phyloP scores from a whole-genome alignment of 2,888 invertebrate genomes.

The Eumacrocentrus americanus region DNA sequence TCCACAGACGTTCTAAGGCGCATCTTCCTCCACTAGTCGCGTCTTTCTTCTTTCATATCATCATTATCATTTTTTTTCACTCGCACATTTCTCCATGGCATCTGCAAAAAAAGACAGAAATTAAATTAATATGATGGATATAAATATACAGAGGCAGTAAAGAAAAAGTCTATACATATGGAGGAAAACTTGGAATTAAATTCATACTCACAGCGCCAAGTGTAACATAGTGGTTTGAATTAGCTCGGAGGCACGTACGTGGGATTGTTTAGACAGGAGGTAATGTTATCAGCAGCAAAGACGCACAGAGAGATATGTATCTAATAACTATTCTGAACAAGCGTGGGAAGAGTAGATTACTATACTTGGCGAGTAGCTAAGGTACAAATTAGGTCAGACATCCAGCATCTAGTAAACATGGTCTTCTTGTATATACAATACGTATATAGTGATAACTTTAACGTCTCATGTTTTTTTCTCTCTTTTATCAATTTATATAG shows the following conservation, averaged over 20 bases:
- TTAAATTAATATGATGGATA: too few species aligned
- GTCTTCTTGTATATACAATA: neutral
- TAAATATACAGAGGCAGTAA: too few species aligned
- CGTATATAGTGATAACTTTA: neutral
- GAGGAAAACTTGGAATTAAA: conserved; percentile 33
- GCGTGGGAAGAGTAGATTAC: too few species aligned
- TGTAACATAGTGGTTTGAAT: conserved; percentile 18
- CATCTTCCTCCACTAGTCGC: neutral
- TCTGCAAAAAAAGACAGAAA: too few species aligned
- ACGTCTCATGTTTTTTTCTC: neutral
- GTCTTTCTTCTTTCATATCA: neutral
- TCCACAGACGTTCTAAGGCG: conserved; percentile 1
- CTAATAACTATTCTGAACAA: neutral
- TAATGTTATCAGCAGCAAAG: neutral
- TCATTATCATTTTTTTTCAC: neutral
- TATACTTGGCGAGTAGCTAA: conserved; percentile 8
- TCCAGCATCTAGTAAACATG: conserved; percentile 23
- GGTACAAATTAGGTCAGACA: conserved; percentile 20
- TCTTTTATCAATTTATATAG: neutral
- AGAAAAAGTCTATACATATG: too few species aligned
- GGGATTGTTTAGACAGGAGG: conserved; percentile 4
- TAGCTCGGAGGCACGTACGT: conserved; percentile 1
- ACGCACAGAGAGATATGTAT: neutral
- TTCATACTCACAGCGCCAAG: conserved; percentile 33
- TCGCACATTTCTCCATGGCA: neutral